phyloP scores from a whole-genome alignment of 2,113 vertebrate genomes.

The Aleadryas rufinucha region DNA sequence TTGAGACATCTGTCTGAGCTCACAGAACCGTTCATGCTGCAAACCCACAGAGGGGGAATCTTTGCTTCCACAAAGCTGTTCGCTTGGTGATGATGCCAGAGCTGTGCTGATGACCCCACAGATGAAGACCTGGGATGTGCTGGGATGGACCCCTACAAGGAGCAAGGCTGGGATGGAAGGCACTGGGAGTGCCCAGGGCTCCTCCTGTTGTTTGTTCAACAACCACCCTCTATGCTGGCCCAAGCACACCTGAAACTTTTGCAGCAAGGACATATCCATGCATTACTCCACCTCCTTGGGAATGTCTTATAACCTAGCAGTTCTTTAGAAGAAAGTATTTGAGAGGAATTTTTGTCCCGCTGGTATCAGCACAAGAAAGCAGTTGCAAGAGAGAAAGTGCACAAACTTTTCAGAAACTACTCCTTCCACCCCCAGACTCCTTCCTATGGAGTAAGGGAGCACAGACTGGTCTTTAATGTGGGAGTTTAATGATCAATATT shows the following conservation, averaged over 20 bases:
- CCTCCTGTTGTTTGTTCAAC: rapidly evolving
- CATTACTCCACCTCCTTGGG: background rate
- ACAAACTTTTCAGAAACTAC: background rate
- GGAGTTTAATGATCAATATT: constrained; percentile 26
- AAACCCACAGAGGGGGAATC: background rate
- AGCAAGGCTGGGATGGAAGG: background rate
- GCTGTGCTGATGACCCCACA: background rate
- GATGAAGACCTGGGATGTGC: background rate
- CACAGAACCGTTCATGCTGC: background rate
- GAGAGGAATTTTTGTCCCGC: background rate
- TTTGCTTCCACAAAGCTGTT: background rate
- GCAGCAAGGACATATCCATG: background rate
- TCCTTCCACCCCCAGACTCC: background rate
- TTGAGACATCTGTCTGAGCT: rapidly evolving
- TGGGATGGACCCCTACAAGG: background rate
- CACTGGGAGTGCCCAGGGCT: background rate
- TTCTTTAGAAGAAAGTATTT: background rate
- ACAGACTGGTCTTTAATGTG: background rate
- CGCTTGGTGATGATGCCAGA: background rate
- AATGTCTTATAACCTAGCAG: background rate
- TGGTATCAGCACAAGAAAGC: background rate
- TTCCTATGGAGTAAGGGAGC: background rate
- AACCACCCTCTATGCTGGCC: background rate
- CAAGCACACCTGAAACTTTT: background rate
- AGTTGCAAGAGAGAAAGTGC: background rate